Conservation (phyloP, 2,888 invertebrate species). For the Protodeltote pygarga region DNA sequence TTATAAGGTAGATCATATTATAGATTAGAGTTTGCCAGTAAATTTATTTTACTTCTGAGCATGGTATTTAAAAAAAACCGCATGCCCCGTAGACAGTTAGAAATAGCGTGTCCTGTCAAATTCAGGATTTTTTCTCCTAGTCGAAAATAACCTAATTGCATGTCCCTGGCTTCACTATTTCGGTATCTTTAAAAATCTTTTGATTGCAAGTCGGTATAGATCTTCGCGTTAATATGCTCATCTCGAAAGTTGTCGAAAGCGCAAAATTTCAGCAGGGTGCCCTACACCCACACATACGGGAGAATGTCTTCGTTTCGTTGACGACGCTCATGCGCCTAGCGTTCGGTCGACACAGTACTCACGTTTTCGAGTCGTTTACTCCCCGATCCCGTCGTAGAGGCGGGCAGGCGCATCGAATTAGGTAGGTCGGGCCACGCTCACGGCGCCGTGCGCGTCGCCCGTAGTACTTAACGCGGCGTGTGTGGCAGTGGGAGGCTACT, state of each 20-base stretch:
- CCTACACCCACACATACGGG: constrained; percentile 12
- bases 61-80: constrained; percentile 72
- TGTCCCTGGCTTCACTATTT: constrained; percentile 71
- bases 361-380: constrained; percentile 22
- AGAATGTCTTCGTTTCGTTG: constrained; percentile 6
- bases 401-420: constrained; percentile 52
- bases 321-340: constrained; percentile 17
- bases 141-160: constrained; percentile 74
- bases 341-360: constrained; percentile 27
- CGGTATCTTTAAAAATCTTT: constrained; percentile 50
- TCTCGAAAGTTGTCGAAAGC: constrained; percentile 26
- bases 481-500: constrained; percentile 85
- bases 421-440: constrained; percentile 67
- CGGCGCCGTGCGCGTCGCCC: constrained; percentile 43
- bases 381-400: constrained; percentile 32
- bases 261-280: constrained; percentile 19
- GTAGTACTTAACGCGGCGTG: constrained; percentile 73
- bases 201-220: constrained; percentile 40
- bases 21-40: constrained; percentile 65
- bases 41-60: constrained; percentile 69
- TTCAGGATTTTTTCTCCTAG: constrained; percentile 54
- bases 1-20: constrained; percentile 63
- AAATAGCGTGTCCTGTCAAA: constrained; percentile 58
- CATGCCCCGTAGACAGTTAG: constrained; percentile 76
- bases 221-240: constrained; percentile 28